Conservation (phyloP, 2,888 invertebrate genomes). For the Monopis laevigella region DNA sequence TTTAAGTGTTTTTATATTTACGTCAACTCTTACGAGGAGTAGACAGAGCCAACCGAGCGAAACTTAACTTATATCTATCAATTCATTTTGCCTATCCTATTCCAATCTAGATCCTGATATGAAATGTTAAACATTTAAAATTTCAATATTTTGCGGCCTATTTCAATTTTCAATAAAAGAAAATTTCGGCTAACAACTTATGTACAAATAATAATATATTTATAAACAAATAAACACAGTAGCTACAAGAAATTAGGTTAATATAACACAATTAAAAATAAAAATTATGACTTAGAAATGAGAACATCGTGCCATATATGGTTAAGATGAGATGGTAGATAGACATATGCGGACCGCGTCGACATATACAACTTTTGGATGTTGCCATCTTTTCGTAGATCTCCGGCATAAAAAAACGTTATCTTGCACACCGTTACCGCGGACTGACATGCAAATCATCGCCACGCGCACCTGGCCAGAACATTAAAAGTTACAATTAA, state of each 20-base stretch:
- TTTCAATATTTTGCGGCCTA: too few relatives aligned
- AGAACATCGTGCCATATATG: conserved; percentile 1
- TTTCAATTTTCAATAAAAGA: too few relatives aligned
- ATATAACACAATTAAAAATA: conserved; percentile 7
- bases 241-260: conserved; percentile 5
- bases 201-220: too few relatives aligned
- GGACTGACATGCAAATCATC: conserved; percentile 41
- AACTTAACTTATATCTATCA: too few relatives aligned
- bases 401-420: conserved; percentile 35
- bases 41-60: too few relatives aligned
- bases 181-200: too few relatives aligned
- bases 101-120: too few relatives aligned
- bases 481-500: conserved; percentile 1
- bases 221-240: too few relatives aligned
- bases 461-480: neutral
- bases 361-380: neutral
- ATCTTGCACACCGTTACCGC: conserved; percentile 35
- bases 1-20: too few relatives aligned
- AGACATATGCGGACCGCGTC: neutral
- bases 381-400: conserved; percentile 24
- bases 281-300: neutral
- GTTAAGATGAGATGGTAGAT: neutral
- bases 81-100: too few relatives aligned
- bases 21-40: too few relatives aligned
- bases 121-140: too few relatives aligned